Evolutionary conservation across 2,797 vertebrate species (phyloP).

Genomic region (Melopsittacus undulatus): DNA sequence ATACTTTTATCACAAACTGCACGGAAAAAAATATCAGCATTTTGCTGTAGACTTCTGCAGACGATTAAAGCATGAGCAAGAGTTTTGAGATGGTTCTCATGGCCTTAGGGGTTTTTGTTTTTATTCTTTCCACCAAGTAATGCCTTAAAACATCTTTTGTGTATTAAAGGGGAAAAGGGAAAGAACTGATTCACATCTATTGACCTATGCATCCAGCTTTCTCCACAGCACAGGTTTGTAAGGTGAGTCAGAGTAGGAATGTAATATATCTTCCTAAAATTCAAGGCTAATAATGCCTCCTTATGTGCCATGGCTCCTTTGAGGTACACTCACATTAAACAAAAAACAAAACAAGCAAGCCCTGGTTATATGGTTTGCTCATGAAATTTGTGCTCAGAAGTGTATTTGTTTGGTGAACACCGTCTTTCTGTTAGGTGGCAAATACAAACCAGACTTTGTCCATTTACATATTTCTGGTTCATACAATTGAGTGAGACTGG

Average conservation of each 20-base stretch:
- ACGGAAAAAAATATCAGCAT: not conserved
- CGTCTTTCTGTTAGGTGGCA: not conserved
- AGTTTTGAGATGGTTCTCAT: not conserved
- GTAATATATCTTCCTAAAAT: not conserved
- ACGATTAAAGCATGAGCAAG: not conserved
- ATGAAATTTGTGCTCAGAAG: not conserved
- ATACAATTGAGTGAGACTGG: not conserved
- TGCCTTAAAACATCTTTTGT: not conserved
- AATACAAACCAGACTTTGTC: not conserved
- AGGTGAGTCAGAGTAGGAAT: not conserved
- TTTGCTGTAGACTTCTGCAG: not conserved
- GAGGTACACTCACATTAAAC: not conserved
- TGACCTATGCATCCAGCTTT: not conserved
- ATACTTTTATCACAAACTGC: not conserved
- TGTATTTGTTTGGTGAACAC: not conserved
- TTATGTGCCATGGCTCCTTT: not conserved
- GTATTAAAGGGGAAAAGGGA: not conserved
- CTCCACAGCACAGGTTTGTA: not conserved
- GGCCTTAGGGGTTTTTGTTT: accelerated
- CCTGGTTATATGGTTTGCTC: not conserved
- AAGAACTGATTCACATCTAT: not conserved
- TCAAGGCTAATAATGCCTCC: not conserved
- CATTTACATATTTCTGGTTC: not conserved
- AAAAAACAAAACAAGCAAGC: not conserved
- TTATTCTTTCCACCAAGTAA: not conserved